Evolutionary conservation across 2,113 vertebrate genomes (phyloP).

Genomic region (Corynorhinus townsendii): DNA sequence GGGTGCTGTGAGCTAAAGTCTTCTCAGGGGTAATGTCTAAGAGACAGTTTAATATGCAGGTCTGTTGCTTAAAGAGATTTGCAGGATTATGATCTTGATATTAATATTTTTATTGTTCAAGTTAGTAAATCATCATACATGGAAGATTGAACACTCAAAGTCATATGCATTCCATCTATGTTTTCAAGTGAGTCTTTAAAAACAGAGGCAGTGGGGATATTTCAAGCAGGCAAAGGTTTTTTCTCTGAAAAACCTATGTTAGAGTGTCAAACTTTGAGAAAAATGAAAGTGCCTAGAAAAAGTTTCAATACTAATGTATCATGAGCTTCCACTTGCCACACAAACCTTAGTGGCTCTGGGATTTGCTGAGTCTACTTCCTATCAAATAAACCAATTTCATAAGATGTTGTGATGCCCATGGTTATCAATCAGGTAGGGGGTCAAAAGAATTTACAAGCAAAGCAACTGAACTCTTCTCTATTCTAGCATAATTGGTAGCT

Average conservation of each 20-base stretch:
- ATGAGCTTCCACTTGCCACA: too few relatives aligned
- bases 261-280: not conserved
- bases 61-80: not conserved
- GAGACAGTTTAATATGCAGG: not conserved
- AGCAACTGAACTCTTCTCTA: not conserved
- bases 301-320: not conserved
- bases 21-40: not conserved
- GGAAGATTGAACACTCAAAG: not conserved
- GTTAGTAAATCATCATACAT: not conserved
- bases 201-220: not conserved
- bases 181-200: constrained; percentile 36
- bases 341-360: not conserved
- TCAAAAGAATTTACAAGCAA: not conserved
- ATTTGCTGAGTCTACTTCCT: constrained; percentile 24
- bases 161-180: not conserved
- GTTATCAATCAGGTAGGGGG: not conserved
- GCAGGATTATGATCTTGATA: not conserved
- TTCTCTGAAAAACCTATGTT: not conserved
- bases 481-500: not conserved
- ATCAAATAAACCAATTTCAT: constrained; percentile 18
- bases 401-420: constrained; percentile 20
- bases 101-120: not conserved
- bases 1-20: not conserved
- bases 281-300: not conserved
- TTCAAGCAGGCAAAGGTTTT: not conserved